Base-by-base conservation (phyloP, 2,113 vertebrate species). In the Phainopepla nitens region DNA sequence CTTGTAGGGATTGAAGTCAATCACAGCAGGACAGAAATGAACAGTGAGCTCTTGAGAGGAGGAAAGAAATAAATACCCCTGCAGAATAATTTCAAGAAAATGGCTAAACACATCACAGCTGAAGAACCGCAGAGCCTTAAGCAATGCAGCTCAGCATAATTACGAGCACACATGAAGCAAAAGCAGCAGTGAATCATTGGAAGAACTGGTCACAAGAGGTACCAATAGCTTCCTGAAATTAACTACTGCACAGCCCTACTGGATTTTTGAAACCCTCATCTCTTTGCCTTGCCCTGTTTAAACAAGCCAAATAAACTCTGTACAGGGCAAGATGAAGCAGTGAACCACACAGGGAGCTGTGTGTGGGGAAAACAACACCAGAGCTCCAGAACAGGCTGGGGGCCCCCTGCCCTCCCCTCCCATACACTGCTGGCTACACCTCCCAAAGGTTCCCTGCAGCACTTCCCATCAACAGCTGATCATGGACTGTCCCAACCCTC, bases 81-180 rank as follows among this genome's bases (percentile, higher is more conserved):
- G 54, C 69, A 92, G 49, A 93, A 72, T 60, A 79, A 96, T 42
- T 79, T 81, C 62, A 94, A 58, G 71, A 77, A 90, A 94, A 96
- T 19, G 35, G 70, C 61, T 66, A 69, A 94, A 93, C 27, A 42
- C 33, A 58, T 77, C 36, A 56, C 39, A 87, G 79, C 76, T 87
- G 39, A 77, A 89, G 90, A 87, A 69, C 65, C 1, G 0, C 76
- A 62, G 47, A 83, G 72, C 88, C 64, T 81, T 78, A 60, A 83
- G 79, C 62, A 72, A 42, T 1, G 16, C 7, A 68, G 88, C 60
- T 60, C 41, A 41, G 41, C 23, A 15, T 9, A 80, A 72, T 72
- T 80, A 33, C 4, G 11, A 73, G 60, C 41, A 51, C 3, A 4
- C 15, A 84, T 0, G 49, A 79, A 91, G 44, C 35, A 87, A 87